These are phyloP conservation scores for Calliopsis andreniformis DNA, from an alignment of 1,140 invertebrate species.

Conservation along the genomic window DNA sequence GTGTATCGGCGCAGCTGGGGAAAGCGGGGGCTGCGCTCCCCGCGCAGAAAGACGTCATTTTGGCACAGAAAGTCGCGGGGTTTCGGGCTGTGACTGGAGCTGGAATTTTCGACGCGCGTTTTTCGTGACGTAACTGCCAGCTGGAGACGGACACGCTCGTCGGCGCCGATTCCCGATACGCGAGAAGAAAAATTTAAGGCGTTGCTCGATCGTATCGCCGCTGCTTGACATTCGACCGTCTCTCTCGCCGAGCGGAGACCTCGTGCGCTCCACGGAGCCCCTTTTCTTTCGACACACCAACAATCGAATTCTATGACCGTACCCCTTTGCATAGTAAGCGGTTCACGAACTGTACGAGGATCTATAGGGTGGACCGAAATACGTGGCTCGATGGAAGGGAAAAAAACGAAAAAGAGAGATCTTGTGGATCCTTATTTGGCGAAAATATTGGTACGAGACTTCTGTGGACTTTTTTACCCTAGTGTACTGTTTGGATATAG, in stretches of 20 bases:
- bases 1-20: neutral
- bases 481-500: too few species aligned
- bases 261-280: neutral
- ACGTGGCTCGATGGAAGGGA: too few species aligned
- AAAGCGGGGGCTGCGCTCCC: too few species aligned
- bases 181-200: slow-evolving; percentile 35
- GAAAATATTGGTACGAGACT: too few species aligned
- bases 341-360: neutral
- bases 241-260: slow-evolving; percentile 1
- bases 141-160: neutral
- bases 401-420: too few species aligned
- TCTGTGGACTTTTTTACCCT: too few species aligned
- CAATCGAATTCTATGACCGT: slow-evolving; percentile 51
- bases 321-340: slow-evolving; percentile 42
- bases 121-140: slow-evolving; percentile 4
- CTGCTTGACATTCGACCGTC: slow-evolving; percentile 40
- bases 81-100: neutral
- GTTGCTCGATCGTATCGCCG: slow-evolving; percentile 26
- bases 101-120: neutral
- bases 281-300: slow-evolving; percentile 10
- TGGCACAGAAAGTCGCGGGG: neutral
- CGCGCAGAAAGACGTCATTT: too few species aligned
- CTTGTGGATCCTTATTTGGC: too few species aligned
- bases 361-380: neutral
- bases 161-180: slow-evolving; percentile 6